A percentile compares a stretch with the other conserved stretches of the same genome.
phyloP scores from a whole-genome alignment of 2,797 vertebrate species.

The Sebastes nivosus region DNA sequence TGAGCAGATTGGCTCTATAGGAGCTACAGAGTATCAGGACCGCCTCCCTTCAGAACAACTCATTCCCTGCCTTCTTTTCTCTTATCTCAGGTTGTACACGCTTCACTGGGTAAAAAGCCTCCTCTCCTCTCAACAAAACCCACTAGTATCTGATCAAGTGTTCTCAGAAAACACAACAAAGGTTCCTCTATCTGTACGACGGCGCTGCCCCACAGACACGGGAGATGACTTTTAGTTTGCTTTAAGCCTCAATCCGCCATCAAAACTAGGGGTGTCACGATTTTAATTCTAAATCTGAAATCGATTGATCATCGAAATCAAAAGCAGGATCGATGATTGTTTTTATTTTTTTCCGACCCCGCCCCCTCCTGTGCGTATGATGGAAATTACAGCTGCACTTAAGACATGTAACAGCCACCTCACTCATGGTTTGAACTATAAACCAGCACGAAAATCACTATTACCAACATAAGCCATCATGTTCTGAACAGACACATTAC shows the following conservation, averaged over 20 bases:
- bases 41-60: conserved; percentile 36
- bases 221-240: background rate
- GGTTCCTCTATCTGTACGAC: background rate
- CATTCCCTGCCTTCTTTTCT: conserved; percentile 39
- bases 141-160: conserved; percentile 51
- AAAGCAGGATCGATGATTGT: too few relatives aligned
- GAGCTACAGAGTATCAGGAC: conserved; percentile 27
- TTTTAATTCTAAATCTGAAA: too few relatives aligned
- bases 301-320: too few relatives aligned
- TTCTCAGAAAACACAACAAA: conserved; percentile 36
- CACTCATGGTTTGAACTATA: too few relatives aligned
- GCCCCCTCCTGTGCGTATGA: too few relatives aligned
- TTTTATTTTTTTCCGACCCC: too few relatives aligned
- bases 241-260: background rate
- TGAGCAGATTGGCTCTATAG: conserved; percentile 47
- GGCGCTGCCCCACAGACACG: background rate
- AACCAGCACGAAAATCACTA: too few relatives aligned
- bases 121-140: conserved; percentile 31
- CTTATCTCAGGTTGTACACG: conserved; percentile 54
- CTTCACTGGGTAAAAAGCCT: conserved; percentile 59
- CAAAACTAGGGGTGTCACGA: too few relatives aligned
- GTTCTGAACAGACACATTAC: too few relatives aligned
- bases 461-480: too few relatives aligned
- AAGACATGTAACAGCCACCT: too few relatives aligned
- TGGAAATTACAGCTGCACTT: rapidly evolving